Base-by-base conservation (phyloP, 2,888 invertebrate genomes). In the Crematogaster levior region DNA sequence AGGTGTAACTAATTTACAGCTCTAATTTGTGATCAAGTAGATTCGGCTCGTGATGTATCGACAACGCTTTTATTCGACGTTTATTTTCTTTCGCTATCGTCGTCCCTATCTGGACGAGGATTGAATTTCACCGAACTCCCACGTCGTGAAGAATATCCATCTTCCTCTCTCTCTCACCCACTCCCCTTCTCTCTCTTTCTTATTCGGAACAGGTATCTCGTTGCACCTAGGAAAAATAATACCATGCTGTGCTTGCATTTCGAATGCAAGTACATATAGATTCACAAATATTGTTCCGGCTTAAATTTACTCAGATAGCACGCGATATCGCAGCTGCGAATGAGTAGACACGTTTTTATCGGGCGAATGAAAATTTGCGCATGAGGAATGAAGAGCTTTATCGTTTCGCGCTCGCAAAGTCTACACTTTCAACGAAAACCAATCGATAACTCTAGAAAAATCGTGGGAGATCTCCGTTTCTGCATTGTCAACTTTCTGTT, bases 81-180 rank as follows among this genome's bases (percentile, higher is more conserved):
- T 80, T 77, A 66, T 68, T 77, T 68, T 56, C 18, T 43, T 75
- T 48, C 18, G 60, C 27, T 79, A 74, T 63, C 77, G 68, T 70
- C 72, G 37, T 21, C 43, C 30, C 37, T 77, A 53, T 75, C 80
- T 40, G 37, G n/a, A 63, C 24, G 51, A 37, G 81, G 61, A 79
- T 81, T 81, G 51, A 56, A 68, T 79, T 79, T 79, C 77, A 68
- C 34, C 30, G 68, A 77, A 79, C 77, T 68, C 56, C 70, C 77
- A 66, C 12, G 56, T 68, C 43, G 68, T 34, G 24, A 34, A 53
- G 43, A 43, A 43, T 46, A 56, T 56, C 70, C 24, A 43, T 46
- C 70, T 56, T 24, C 24, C 24, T 70, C 4, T 12, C 21, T 12
- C 15, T 7, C 61, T 24, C 9, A 30, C 21, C 21, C 12, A 21